A percentile compares a stretch with the other conserved stretches of the same genome.
phyloP scores from a whole-genome alignment of 2,888 invertebrate species.

The Acanthosepion pharaonis region DNA sequence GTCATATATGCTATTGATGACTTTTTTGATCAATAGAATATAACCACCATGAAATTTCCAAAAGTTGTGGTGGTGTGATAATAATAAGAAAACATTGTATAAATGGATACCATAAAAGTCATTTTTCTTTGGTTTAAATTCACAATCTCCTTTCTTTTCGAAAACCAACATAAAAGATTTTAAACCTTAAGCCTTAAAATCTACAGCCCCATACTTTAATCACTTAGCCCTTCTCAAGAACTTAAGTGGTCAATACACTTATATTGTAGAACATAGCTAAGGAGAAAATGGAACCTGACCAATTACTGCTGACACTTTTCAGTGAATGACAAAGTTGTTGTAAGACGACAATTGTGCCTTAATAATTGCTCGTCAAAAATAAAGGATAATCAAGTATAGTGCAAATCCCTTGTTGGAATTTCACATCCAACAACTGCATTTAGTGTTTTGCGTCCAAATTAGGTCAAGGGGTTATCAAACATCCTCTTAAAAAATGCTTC shows the following conservation, averaged over 20 bases:
- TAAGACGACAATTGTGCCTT: neutral
- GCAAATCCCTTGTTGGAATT: constrained; percentile 18
- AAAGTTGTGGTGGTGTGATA: too few relatives aligned
- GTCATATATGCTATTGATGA: too few relatives aligned
- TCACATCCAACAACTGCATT: neutral
- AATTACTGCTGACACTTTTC: neutral
- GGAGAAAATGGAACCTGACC: neutral
- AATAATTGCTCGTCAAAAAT: neutral
- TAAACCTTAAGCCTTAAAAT: too few relatives aligned
- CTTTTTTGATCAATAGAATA: too few relatives aligned
- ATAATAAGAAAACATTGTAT: too few relatives aligned
- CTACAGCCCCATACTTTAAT: neutral
- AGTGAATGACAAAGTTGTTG: neutral
- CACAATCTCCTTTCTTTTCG: too few relatives aligned
- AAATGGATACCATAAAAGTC: too few relatives aligned
- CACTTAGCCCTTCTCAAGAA: neutral
- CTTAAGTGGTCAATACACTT: neutral
- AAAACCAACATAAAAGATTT: too few relatives aligned
- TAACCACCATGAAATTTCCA: too few relatives aligned
- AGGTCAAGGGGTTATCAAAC: neutral
- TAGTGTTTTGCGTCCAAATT: neutral
- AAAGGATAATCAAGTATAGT: neutral
- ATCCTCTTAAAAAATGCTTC: neutral
- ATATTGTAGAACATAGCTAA: neutral
- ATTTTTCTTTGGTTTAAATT: too few relatives aligned